Percentiles rank a stretch among this genome's conserved stretches.
These are phyloP conservation scores for Brachypteracias leptosomus DNA, from an alignment of 2,113 vertebrate species.

Conservation along the genomic window DNA sequence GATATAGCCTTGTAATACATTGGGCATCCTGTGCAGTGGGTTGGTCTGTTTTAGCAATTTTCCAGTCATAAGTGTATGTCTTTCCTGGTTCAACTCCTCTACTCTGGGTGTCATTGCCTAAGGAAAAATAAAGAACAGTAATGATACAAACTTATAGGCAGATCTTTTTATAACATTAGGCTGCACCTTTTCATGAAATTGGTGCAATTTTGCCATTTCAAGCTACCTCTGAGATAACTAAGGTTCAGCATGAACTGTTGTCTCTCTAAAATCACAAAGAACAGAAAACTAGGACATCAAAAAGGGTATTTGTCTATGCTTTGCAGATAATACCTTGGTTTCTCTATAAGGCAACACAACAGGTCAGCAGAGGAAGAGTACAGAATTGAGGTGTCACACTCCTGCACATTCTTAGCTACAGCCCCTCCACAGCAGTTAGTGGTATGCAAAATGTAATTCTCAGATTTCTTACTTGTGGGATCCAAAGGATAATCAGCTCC, in stretches of 20 bases:
- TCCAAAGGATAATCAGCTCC: constrained; percentile 82
- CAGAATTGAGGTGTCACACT: neutral
- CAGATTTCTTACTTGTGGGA: constrained; percentile 65
- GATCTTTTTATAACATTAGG: neutral
- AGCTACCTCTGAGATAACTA: neutral
- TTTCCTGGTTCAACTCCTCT: constrained; percentile 86
- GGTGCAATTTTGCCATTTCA: neutral
- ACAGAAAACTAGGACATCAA: neutral
- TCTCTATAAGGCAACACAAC: neutral
- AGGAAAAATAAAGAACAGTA: neutral
- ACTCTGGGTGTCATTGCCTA: constrained; percentile 78
- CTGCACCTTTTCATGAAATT: neutral
- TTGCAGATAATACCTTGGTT: neutral
- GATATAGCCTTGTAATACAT: constrained; percentile 91
- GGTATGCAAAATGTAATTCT: neutral
- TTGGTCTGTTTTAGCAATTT: constrained; percentile 83
- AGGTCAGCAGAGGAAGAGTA: neutral
- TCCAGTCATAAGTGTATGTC: constrained; percentile 86
- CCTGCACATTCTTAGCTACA: neutral
- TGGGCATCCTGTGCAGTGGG: constrained; percentile 83
- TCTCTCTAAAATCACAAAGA: neutral
- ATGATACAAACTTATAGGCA: neutral
- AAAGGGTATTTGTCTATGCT: neutral
- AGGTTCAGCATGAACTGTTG: neutral
- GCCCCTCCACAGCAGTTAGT: neutral